A percentile compares a stretch with the other conserved stretches of the same genome.
These are phyloP conservation scores for Mactra quadrangularis DNA, from an alignment of 1,140 invertebrate species.

Conservation along the genomic window DNA sequence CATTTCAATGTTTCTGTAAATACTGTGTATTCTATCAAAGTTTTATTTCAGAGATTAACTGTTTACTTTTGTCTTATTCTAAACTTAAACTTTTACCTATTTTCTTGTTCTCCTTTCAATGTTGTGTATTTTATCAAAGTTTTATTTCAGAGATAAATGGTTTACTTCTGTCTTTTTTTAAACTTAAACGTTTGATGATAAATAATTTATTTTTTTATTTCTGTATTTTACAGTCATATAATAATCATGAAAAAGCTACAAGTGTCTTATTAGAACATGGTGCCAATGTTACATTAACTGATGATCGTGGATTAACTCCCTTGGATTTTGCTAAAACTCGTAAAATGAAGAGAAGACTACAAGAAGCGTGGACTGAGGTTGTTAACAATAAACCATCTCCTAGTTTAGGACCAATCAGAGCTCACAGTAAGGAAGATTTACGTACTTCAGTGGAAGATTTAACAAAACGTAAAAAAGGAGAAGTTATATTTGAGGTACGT, in stretches of 20 bases:
- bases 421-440: slow-evolving; percentile 68
- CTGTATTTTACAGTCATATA: slow-evolving; percentile 76
- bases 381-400: slow-evolving; percentile 64
- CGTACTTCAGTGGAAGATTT: slow-evolving; percentile 65
- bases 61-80: too few relatives aligned
- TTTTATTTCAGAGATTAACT: too few relatives aligned
- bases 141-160: too few relatives aligned
- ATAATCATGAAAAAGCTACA: slow-evolving; percentile 79
- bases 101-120: too few relatives aligned
- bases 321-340: slow-evolving; percentile 80
- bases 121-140: too few relatives aligned
- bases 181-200: too few relatives aligned
- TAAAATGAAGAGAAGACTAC: slow-evolving; percentile 78
- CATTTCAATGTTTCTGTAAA: too few relatives aligned
- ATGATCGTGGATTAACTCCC: slow-evolving; percentile 79
- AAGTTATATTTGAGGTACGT: slow-evolving; percentile 81
- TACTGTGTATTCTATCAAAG: too few relatives aligned
- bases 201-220: too few relatives aligned
- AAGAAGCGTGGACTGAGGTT: slow-evolving; percentile 79
- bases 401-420: slow-evolving; percentile 72
- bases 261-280: slow-evolving; percentile 75
- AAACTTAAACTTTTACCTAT: too few relatives aligned
- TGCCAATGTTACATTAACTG: slow-evolving; percentile 78
- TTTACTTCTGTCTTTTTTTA: too few relatives aligned
- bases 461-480: slow-evolving; percentile 69